Conservation (phyloP, 1,140 invertebrate species). For the Battus philenor region DNA sequence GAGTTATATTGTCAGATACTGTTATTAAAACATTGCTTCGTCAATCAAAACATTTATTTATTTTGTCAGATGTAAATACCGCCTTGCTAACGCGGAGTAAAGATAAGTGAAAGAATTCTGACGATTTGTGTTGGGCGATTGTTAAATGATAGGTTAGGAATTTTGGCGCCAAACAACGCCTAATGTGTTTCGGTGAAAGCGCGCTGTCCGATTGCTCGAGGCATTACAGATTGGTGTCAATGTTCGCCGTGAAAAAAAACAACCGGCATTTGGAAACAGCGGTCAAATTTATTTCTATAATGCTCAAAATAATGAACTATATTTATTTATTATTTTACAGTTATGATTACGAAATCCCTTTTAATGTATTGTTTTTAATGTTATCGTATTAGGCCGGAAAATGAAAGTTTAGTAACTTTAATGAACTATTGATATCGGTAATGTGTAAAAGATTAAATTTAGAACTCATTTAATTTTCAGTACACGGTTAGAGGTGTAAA, state of each 20-base stretch:
- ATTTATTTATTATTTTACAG: too few relatives aligned
- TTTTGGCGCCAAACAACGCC: conserved; percentile 55
- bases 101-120: conserved; percentile 11
- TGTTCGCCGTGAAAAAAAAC: conserved; percentile 29
- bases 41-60: not conserved
- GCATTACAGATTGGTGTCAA: conserved; percentile 45
- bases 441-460: too few relatives aligned
- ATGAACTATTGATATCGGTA: too few relatives aligned
- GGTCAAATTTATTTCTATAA: conserved; percentile 14
- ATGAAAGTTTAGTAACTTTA: too few relatives aligned
- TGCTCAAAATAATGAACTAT: conserved; percentile 18
- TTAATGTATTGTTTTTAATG: too few relatives aligned
- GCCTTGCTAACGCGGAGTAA: not conserved
- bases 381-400: too few relatives aligned
- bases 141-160: conserved; percentile 46
- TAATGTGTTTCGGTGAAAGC: conserved; percentile 46
- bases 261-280: conserved; percentile 12
- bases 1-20: not conserved
- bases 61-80: not conserved
- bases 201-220: conserved; percentile 30
- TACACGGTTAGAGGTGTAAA: too few relatives aligned
- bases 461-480: too few relatives aligned
- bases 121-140: conserved; percentile 19
- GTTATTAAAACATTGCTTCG: conserved; percentile 7
- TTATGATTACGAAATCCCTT: too few relatives aligned